Conservation (phyloP, 2,888 invertebrate species). For the Cataglyphis rosenhaueri region DNA sequence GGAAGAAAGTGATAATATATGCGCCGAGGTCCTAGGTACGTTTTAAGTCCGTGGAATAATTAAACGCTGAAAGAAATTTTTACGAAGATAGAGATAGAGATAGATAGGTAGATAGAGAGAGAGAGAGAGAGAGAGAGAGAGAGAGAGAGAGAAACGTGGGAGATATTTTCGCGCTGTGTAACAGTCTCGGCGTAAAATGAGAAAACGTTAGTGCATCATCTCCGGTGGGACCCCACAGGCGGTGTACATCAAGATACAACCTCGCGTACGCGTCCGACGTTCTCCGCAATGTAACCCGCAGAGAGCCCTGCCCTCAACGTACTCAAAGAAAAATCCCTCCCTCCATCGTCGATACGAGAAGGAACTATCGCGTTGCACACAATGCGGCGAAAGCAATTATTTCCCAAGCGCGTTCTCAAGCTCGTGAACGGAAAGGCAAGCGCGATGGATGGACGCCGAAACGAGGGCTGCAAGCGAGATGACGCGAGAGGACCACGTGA, state of each 20-base stretch:
- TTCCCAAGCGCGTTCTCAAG: constrained; percentile 36
- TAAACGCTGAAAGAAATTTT: constrained; percentile 45
- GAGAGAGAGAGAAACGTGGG: neutral
- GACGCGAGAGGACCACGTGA: constrained; percentile 37
- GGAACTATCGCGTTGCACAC: constrained; percentile 66
- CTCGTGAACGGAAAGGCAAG: constrained; percentile 57
- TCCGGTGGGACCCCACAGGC: constrained; percentile 16
- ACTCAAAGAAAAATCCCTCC: constrained; percentile 32
- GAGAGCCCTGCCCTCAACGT: constrained; percentile 3
- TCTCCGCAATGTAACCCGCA: constrained; percentile 32
- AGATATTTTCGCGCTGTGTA: constrained; percentile 40
- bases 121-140: neutral
- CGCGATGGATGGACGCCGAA: constrained; percentile 23
- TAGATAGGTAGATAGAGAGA: neutral
- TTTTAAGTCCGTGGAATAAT: constrained; percentile 40
- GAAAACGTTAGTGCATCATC: constrained; percentile 25
- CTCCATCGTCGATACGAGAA: constrained; percentile 41
- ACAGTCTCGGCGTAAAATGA: constrained; percentile 42
- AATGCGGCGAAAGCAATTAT: constrained; percentile 69
- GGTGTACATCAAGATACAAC: constrained; percentile 38
- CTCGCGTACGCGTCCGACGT: constrained; percentile 25
- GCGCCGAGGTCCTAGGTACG: constrained; percentile 7
- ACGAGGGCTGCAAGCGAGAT: constrained; percentile 46
- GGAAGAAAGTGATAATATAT: constrained; percentile 28
- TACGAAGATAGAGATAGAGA: neutral